A percentile compares a stretch with the other conserved stretches of the same genome.
phyloP scores from a whole-genome alignment of 2,888 invertebrate species.

The Hedya salicella region DNA sequence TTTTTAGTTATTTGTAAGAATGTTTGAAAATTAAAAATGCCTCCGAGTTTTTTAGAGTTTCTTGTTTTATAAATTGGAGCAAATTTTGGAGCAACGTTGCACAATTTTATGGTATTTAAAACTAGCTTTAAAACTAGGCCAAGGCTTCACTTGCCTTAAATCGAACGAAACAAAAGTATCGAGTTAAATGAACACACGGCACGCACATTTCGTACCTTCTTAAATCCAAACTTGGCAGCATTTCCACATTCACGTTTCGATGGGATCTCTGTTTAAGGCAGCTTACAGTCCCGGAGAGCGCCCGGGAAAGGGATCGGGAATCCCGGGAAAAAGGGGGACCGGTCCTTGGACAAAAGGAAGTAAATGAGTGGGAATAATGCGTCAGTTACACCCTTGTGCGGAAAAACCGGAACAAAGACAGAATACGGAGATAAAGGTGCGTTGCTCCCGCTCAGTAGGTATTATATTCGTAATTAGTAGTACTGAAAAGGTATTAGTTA shows the following conservation, averaged over 20 bases:
- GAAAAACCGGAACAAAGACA: constrained; percentile 23
- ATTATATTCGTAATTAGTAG: constrained; percentile 30
- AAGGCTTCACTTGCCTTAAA: too few species aligned
- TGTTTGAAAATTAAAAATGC: too few species aligned
- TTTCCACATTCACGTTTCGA: constrained; percentile 32
- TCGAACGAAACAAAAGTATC: too few species aligned
- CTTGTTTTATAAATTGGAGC: too few species aligned
- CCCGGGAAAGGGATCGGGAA: constrained; percentile 45
- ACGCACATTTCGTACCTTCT: not conserved
- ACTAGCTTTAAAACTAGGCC: too few species aligned
- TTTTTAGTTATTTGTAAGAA: too few species aligned
- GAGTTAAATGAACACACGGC: too few species aligned
- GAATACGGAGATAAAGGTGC: constrained; percentile 34
- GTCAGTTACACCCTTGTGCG: constrained; percentile 18
- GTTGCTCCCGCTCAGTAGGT: constrained; percentile 28
- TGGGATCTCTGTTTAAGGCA: constrained; percentile 56
- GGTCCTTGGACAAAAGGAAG: constrained; percentile 2
- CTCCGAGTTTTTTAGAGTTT: too few species aligned
- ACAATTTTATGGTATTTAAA: too few species aligned
- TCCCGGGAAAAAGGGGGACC: constrained; percentile 31
- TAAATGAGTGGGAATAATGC: constrained; percentile 11
- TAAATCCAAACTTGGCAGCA: not conserved
- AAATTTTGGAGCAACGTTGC: too few species aligned
- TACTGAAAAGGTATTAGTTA: constrained; percentile 16
- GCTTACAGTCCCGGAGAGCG: constrained; percentile 51